Evolutionary conservation across 1,140 invertebrate genomes (phyloP).

Genomic region (Bombus pyrosoma): DNA sequence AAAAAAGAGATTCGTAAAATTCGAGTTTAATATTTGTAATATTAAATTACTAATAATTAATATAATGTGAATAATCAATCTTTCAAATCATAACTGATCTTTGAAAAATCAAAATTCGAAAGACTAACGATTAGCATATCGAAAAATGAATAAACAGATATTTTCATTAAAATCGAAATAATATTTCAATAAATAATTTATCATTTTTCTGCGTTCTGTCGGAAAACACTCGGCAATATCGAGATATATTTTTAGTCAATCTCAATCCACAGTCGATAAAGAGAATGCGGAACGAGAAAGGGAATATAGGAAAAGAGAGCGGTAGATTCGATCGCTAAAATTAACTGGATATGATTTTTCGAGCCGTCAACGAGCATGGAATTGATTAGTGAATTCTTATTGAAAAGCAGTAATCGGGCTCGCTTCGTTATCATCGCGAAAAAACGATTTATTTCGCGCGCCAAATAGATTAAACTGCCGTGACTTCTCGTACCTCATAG

Average conservation of each 20-base stretch:
- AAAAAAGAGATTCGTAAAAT: no score
- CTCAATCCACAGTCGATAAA: neutral
- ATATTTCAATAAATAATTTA: no score
- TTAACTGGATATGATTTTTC: slow-evolving; percentile 32
- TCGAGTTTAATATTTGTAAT: no score
- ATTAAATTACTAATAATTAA: no score
- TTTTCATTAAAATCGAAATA: neutral
- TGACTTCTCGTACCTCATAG: slow-evolving; percentile 29
- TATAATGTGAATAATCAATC: no score
- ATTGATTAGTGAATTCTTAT: slow-evolving; percentile 50
- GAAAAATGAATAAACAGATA: neutral
- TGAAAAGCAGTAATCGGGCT: neutral
- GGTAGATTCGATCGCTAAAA: slow-evolving; percentile 4
- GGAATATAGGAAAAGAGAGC: neutral
- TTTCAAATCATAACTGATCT: no score
- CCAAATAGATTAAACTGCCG: slow-evolving; percentile 39
- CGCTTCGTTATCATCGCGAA: slow-evolving; percentile 26
- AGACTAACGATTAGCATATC: no score
- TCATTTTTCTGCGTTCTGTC: neutral
- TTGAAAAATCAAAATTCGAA: no score
- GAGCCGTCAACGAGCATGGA: neutral
- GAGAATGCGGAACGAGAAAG: slow-evolving; percentile 6
- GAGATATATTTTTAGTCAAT: neutral
- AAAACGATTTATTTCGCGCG: slow-evolving; percentile 50
- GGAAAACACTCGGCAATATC: neutral